Conservation (phyloP, 2,888 invertebrate species). For the Herminia tarsipennalis region DNA sequence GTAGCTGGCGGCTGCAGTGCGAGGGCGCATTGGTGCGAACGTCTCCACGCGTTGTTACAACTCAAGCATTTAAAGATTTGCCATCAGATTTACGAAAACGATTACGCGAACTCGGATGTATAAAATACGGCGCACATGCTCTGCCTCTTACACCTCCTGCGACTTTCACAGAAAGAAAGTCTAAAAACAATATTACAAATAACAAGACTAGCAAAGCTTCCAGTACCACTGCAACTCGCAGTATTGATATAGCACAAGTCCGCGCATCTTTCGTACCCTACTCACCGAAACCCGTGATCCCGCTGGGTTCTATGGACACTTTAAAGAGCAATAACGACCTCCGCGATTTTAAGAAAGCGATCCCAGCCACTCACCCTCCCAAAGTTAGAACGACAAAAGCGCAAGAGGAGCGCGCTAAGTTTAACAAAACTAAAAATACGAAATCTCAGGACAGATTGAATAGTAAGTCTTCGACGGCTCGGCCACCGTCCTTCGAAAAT, state of each 20-base stretch:
- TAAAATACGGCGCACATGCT: conserved; percentile 57
- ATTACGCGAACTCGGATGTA: conserved; percentile 67
- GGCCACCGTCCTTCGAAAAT: conserved; percentile 51
- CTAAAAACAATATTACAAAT: conserved; percentile 33
- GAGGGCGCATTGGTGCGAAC: conserved; percentile 66
- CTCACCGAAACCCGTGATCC: conserved; percentile 53
- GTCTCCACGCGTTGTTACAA: conserved; percentile 62
- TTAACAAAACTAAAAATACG: conserved; percentile 63
- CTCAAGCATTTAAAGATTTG: conserved; percentile 67
- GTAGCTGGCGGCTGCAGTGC: conserved; percentile 63
- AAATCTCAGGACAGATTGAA: conserved; percentile 52
- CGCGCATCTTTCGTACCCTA: conserved; percentile 72
- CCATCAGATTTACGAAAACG: conserved; percentile 67
- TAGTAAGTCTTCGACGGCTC: conserved; percentile 27
- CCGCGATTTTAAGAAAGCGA: conserved; percentile 44
- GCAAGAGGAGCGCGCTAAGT: conserved; percentile 74
- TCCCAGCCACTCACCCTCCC: conserved; percentile 44
- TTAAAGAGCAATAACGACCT: conserved; percentile 46
- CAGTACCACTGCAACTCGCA: conserved; percentile 42
- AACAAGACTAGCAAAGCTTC: conserved; percentile 36
- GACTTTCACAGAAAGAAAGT: conserved; percentile 46
- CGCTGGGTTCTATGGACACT: conserved; percentile 40
- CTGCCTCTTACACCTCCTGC: conserved; percentile 32
- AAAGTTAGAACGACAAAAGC: conserved; percentile 74
- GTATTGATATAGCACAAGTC: conserved; percentile 67